Evolutionary conservation across 2,113 vertebrate genomes (phyloP), one percentile per base, ranked within the genome.

Genomic region (Rhinichthys klamathensis): DNA sequence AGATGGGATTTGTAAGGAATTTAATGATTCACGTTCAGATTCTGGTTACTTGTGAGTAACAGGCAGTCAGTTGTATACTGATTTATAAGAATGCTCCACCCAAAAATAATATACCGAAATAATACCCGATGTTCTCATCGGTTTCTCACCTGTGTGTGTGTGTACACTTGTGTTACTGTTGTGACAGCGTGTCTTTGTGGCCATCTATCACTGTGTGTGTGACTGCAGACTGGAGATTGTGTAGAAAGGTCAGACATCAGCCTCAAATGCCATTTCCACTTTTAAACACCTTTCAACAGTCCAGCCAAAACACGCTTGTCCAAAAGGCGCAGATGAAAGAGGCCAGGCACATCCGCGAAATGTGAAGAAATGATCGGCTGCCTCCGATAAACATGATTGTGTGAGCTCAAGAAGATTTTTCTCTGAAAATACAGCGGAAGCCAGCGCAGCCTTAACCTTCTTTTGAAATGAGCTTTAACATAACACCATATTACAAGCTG

Each of bases 231-330:
- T 70, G 82, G 73, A 88, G 88, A 89, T 90, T 85, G 80, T 56
- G 38, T 38, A 79, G 75, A 92, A 92, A 92, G 91, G 90, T 92
- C 89, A 91, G 75, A 61, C 90, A 87, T 63, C 76, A 86, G 49
- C 84, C 73, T 87, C 35, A 91, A 91, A 91, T 90, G 90, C 80
- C 90, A 92, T 88, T 89, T 87, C 82, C 80, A 86, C 85, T 89
- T 90, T 92, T 89, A 91, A 91, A 85, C 81, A 89, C 88, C 88
- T 89, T 90, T 90, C 85, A 88, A 87, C 88, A 70, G 84, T 87
- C 54, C 81, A 65, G 79, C 82, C 77, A 67, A 70, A 90, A 82
- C 70, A 84, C 46, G 35, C 74, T 81, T 76, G 86, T 91, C 87
- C 81, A 81, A 76, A 85, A 86, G 88, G 78, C 84, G 9, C 8